Evolutionary conservation across 2,797 vertebrate genomes (phyloP).

Genomic region (Graptemys geographica): DNA sequence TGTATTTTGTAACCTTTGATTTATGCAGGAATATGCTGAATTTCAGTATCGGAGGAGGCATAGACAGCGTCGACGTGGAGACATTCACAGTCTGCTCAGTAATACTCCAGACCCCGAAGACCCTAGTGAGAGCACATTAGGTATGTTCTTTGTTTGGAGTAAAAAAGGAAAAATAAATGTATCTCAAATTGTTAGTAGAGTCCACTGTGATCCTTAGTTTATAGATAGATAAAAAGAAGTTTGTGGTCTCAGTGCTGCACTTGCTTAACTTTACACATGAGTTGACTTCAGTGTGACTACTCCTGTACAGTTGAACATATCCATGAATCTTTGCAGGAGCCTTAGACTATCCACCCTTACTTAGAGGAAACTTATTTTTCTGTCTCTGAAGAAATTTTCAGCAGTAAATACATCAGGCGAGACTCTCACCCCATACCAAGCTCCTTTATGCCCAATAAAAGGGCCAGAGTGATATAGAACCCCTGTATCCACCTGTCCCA

Average conservation of each 20-base stretch:
- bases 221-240: background rate
- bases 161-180: too few relatives aligned
- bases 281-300: conserved; percentile 3
- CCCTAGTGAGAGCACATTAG: conserved; percentile 87
- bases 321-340: background rate
- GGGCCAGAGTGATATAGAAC: background rate
- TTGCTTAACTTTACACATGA: background rate
- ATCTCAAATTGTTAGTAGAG: background rate
- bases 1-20: conserved; percentile 84
- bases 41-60: conserved; percentile 98
- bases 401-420: background rate
- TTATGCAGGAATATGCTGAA: conserved; percentile 96
- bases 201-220: background rate
- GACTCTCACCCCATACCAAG: background rate
- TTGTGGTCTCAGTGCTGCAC: background rate
- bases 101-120: conserved; percentile 91
- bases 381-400: background rate
- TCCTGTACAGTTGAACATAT: conserved; percentile 28
- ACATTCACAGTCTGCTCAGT: conserved; percentile 93
- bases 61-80: conserved; percentile 91
- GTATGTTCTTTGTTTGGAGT: conserved; percentile 72
- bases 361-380: conserved; percentile 12
- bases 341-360: background rate
- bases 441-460: background rate
- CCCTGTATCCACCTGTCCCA: too few relatives aligned